These are phyloP conservation scores for Leptatherina wallacei DNA, from an alignment of 2,797 vertebrate species.

Conservation along the genomic window DNA sequence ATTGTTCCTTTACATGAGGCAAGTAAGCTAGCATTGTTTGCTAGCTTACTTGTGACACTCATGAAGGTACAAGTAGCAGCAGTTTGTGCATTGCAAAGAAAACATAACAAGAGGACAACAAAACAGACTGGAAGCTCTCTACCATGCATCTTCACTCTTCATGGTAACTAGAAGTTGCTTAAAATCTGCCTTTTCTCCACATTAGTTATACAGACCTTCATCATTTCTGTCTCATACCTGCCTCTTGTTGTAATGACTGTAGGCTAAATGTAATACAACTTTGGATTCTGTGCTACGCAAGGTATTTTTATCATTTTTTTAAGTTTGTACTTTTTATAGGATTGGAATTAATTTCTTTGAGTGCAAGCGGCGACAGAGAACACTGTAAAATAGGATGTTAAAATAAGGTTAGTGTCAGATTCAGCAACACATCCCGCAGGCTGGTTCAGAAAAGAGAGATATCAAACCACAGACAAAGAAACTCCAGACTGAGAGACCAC, in stretches of 20 bases:
- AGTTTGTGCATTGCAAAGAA: too few relatives aligned
- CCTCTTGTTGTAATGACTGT: too few relatives aligned
- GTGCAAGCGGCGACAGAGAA: constrained; percentile 18
- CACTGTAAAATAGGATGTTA: constrained; percentile 12
- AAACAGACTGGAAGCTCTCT: too few relatives aligned
- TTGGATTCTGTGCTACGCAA: background rate
- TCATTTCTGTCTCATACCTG: background rate
- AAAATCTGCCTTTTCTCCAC: too few relatives aligned
- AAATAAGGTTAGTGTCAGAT: constrained; percentile 54
- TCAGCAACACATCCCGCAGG: constrained; percentile 26
- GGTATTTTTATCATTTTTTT: background rate
- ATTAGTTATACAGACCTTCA: background rate
- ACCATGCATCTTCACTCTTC: too few relatives aligned
- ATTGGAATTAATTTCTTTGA: constrained; percentile 38
- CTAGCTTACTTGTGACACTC: too few relatives aligned
- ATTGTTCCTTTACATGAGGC: too few relatives aligned
- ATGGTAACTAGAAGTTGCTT: too few relatives aligned
- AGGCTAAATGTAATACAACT: background rate
- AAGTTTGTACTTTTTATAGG: background rate
- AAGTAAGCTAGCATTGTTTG: too few relatives aligned
- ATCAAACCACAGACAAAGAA: constrained; percentile 62
- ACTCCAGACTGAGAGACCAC: constrained; percentile 44
- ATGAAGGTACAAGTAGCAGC: too few relatives aligned
- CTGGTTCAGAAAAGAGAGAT: constrained; percentile 58
- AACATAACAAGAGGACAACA: too few relatives aligned